Evolutionary conservation across 2,113 vertebrate genomes (phyloP).

Genomic region (Corythornis madagascariensis): DNA sequence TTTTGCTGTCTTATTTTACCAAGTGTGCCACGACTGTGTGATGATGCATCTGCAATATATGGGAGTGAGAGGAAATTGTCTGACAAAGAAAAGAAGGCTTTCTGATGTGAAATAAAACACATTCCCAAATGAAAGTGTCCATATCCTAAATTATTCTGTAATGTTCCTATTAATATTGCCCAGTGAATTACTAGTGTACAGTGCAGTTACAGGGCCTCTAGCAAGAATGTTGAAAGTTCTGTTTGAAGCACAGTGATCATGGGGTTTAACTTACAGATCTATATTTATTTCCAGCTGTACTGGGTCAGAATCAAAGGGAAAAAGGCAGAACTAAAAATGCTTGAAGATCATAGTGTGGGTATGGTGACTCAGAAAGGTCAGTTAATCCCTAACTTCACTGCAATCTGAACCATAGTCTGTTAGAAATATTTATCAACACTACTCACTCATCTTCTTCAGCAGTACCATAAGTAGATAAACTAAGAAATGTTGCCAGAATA

Average conservation of each 20-base stretch:
- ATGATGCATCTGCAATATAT: background rate
- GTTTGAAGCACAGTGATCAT: background rate
- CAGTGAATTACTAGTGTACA: background rate
- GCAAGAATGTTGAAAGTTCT: background rate
- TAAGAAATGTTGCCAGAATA: background rate
- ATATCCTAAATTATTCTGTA: background rate
- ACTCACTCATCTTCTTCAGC: background rate
- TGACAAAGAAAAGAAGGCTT: too few species aligned
- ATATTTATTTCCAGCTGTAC: slow-evolving; percentile 10
- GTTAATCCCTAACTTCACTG: background rate
- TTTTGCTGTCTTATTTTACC: background rate
- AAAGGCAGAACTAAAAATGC: background rate
- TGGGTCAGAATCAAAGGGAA: background rate
- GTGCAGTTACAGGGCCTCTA: background rate
- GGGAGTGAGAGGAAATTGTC: background rate
- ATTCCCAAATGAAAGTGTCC: background rate
- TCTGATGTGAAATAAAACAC: background rate
- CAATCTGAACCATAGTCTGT: background rate
- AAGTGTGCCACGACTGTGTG: background rate
- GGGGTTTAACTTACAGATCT: background rate
- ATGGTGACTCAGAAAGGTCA: background rate
- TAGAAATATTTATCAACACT: background rate
- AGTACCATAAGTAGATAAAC: background rate
- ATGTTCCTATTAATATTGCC: background rate
- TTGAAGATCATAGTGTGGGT: background rate